A percentile compares a stretch with the other conserved stretches of the same genome.
These are phyloP conservation scores for Ibidorhyncha struthersii DNA, from an alignment of 2,113 vertebrate genomes.

Conservation along the genomic window DNA sequence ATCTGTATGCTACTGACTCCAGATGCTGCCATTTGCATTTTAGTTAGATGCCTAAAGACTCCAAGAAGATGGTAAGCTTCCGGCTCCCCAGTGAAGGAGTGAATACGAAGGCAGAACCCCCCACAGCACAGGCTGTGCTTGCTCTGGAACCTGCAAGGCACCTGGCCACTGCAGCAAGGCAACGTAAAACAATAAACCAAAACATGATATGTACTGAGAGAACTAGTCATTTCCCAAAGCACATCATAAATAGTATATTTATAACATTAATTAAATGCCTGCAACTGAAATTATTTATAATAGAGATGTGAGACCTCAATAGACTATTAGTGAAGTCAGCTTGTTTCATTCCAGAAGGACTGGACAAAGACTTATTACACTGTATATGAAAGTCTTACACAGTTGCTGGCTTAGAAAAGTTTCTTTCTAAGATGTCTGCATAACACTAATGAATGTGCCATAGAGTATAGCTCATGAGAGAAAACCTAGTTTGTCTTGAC, in stretches of 20 bases:
- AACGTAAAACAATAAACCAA: neutral
- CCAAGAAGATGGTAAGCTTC: neutral
- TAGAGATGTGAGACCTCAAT: slow-evolving; percentile 37
- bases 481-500: neutral
- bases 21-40: neutral
- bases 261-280: slow-evolving; percentile 63
- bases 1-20: neutral
- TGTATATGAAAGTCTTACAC: neutral
- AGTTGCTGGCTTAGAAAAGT: slow-evolving; percentile 17
- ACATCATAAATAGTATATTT: slow-evolving; percentile 47
- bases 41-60: neutral
- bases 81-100: neutral
- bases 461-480: neutral
- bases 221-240: slow-evolving; percentile 16
- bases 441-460: neutral
- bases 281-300: slow-evolving; percentile 65
- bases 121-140: neutral
- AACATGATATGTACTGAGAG: neutral
- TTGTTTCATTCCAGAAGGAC: slow-evolving; percentile 24
- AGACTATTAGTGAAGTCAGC: slow-evolving; percentile 57
- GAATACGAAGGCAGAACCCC: neutral
- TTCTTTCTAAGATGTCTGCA: slow-evolving; percentile 4
- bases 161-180: neutral
- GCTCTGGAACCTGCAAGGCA: neutral
- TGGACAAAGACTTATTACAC: slow-evolving; percentile 15